Evolutionary conservation across 2,888 invertebrate species (phyloP).

Genomic region (Zaprionus lineosus): DNA sequence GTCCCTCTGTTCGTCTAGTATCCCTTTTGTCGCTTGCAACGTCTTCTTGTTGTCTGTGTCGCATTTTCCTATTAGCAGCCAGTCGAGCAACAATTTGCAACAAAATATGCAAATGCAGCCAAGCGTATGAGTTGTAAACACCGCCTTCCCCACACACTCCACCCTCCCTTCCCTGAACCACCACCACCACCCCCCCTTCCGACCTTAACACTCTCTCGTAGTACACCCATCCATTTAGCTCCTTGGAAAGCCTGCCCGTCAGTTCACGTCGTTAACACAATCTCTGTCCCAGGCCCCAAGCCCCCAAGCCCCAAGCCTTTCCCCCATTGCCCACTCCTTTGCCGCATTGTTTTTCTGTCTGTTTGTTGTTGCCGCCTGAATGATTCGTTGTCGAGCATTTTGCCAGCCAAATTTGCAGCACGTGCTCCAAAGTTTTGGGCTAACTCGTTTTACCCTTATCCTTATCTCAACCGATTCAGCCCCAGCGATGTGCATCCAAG

Average conservation of each 20-base stretch:
- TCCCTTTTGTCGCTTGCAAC: slow-evolving; percentile 8
- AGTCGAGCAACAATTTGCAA: slow-evolving; percentile 70
- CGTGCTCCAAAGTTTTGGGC: slow-evolving; percentile 53
- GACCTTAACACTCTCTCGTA: neutral
- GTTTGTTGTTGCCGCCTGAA: slow-evolving; percentile 67
- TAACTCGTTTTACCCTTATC: slow-evolving; percentile 30
- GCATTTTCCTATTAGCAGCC: slow-evolving; percentile 76
- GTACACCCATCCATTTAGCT: too few relatives aligned
- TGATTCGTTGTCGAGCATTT: slow-evolving; percentile 62
- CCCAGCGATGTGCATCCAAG: slow-evolving; percentile 6
- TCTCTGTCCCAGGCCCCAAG: neutral
- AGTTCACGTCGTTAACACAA: slow-evolving; percentile 13
- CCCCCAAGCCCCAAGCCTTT: too few relatives aligned
- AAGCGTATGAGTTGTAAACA: slow-evolving; percentile 52
- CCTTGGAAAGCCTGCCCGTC: neutral
- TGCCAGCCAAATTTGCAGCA: slow-evolving; percentile 69
- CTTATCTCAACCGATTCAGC: slow-evolving; percentile 48
- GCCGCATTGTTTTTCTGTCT: slow-evolving; percentile 71
- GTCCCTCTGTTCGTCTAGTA: neutral
- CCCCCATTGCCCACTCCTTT: slow-evolving; percentile 26
- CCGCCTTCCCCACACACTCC: neutral
- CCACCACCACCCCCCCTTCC: neutral
- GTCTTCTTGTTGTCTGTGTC: slow-evolving; percentile 52
- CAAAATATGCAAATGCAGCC: slow-evolving; percentile 76
- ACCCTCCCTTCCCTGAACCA: too few relatives aligned